Evolutionary conservation across 2,113 vertebrate genomes (phyloP).

Genomic region (Papio anubis): DNA sequence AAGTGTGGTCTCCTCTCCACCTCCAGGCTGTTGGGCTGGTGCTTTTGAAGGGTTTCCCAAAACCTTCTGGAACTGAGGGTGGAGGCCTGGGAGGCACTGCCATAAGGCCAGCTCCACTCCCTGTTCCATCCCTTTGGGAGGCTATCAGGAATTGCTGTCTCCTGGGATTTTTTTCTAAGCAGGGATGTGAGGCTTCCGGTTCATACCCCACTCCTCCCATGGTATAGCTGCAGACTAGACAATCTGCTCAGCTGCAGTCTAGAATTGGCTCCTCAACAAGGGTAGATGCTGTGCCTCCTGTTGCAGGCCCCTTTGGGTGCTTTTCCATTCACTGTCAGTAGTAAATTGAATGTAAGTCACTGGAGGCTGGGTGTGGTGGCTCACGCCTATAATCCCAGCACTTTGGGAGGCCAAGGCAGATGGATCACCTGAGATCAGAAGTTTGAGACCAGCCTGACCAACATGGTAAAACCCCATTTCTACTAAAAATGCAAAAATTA

Average conservation of each 20-base stretch:
- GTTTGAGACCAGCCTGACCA: neutral
- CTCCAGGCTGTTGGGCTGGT: neutral
- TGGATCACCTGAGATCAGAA: neutral
- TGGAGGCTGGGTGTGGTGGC: too few species aligned
- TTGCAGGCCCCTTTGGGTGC: neutral
- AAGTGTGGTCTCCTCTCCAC: too few species aligned
- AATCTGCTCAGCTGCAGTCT: neutral
- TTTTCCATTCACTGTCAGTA: neutral
- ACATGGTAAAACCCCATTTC: too few species aligned
- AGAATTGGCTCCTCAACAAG: neutral
- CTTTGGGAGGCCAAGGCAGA: neutral
- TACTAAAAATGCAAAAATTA: neutral
- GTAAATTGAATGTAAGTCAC: neutral
- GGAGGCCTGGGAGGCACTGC: too few species aligned
- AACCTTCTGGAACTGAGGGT: neutral
- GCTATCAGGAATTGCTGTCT: neutral
- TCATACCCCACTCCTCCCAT: neutral
- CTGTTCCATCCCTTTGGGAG: fast-evolving
- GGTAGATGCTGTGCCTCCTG: neutral
- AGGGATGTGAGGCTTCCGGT: neutral
- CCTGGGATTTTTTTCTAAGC: neutral
- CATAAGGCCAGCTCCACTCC: fast-evolving
- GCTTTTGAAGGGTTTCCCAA: conserved; percentile 51
- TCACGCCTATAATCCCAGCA: neutral
- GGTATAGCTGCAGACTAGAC: neutral